A percentile compares a stretch with the other conserved stretches of the same genome.
Evolutionary conservation across 1,140 invertebrate species (phyloP).

Genomic region (Stegodyphus mimosarum): DNA sequence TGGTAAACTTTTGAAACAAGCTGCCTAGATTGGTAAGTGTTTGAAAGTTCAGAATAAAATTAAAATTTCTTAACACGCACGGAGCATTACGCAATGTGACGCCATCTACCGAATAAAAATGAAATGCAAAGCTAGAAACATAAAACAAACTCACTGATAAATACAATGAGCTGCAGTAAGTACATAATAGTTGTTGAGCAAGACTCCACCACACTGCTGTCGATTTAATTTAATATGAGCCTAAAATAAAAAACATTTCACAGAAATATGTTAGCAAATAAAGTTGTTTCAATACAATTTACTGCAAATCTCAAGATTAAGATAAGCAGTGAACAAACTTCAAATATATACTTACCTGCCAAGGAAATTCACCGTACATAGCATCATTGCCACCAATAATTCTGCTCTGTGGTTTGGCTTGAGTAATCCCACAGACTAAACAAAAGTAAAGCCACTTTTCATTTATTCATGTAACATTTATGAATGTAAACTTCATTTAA

Average conservation of each 20-base stretch:
- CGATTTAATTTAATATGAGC: conserved; percentile 84
- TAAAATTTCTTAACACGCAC: too few species aligned
- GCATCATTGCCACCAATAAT: conserved; percentile 93
- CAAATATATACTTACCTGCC: conserved; percentile 86
- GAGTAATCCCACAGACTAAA: conserved; percentile 61
- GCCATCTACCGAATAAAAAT: too few species aligned
- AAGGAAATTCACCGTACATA: conserved; percentile 91
- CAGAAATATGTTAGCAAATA: background rate
- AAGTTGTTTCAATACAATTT: background rate
- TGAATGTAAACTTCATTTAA: too few species aligned
- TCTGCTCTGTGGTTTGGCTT: conserved; percentile 68
- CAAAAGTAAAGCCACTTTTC: too few species aligned
- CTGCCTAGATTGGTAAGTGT: too few species aligned
- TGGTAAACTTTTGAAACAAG: too few species aligned
- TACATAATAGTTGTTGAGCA: conserved; percentile 71
- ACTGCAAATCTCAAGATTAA: background rate
- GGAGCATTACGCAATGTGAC: too few species aligned
- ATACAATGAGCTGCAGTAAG: conserved; percentile 72
- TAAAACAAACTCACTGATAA: conserved; percentile 63
- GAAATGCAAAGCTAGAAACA: background rate
- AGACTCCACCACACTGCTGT: conserved; percentile 76
- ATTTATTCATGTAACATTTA: too few species aligned
- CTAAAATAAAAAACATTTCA: conserved; percentile 65
- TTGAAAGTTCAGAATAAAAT: too few species aligned
- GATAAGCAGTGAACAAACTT: background rate